Evolutionary conservation across 2,113 vertebrate genomes (phyloP), one percentile per base, ranked within the genome.

Genomic region (Parus major): DNA sequence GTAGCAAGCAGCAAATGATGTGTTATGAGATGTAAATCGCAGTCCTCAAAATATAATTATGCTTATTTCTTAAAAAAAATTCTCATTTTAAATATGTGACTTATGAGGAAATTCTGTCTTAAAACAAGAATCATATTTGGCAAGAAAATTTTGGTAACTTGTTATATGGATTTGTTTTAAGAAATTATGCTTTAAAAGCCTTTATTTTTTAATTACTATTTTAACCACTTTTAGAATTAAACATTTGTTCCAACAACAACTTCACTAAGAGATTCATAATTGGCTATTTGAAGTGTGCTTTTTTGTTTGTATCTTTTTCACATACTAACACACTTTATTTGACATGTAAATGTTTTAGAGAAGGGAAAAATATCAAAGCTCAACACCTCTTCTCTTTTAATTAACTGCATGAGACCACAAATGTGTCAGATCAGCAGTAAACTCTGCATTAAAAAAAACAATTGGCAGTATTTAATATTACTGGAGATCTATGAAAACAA

Each of bases 191-290:
- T 81, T 90, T 47, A 33, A 73, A 86, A 91, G 7, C 27, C 9
- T 41, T 88, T 88, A 42, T 66, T 66, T 94, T 91, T 69, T 18
- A 49, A 86, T 92, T 82, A 42, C 7, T 55, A 42, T 73, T 88
- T 83, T 73, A 81, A 35, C 64, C 60, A 18, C n/a, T 86, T 79
- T 36, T 36, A 65, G 46, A 92, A 88, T 77, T 73, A 88, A 92
- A 33, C n/a, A 27, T 94, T 93, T 92, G 23, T 83, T 88, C 68
- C 47, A 66, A 47, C 29, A 63, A 20, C 21, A 10, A 78, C 82
- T 90, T 95, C 60, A 86, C n/a, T 81, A 86, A 91, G 86, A 68
- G 31, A 69, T 85, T 93, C 36, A 35, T 16, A 89, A 88, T 18
- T 77, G 55, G 27, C 73, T 65, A 33, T 77, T 88, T 80, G 63